Conservation (phyloP, 2,113 vertebrate genomes). For the Cyrtonyx montezumae region DNA sequence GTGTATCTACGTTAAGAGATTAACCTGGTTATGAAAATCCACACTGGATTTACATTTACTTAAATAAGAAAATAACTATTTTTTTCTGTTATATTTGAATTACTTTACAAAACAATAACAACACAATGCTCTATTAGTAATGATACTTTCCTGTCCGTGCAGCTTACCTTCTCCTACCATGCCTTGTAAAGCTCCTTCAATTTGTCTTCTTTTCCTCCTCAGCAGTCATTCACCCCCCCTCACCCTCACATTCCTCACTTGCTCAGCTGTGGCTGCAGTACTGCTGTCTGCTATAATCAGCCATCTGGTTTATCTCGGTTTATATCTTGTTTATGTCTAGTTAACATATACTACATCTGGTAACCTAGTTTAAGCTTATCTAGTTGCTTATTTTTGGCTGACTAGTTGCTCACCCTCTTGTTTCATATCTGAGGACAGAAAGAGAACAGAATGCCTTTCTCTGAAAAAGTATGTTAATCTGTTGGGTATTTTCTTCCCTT, state of each 20-base stretch:
- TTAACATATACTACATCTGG: not conserved
- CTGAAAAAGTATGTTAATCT: not conserved
- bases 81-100: not conserved
- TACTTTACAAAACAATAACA: not conserved
- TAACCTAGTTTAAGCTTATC: not conserved
- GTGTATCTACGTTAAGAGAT: not conserved
- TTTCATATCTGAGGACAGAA: not conserved
- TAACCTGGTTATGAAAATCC: not conserved
- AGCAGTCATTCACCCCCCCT: not conserved
- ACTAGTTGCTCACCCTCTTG: not conserved
- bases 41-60: not conserved
- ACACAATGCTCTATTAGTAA: not conserved
- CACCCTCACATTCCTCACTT: not conserved
- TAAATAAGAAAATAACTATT: not conserved
- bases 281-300: fast-evolving
- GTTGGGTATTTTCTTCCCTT: not conserved
- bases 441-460: not conserved
- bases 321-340: not conserved
- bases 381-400: not conserved
- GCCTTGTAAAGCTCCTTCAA: not conserved
- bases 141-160: not conserved
- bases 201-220: not conserved
- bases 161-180: not conserved
- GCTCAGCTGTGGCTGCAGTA: not conserved
- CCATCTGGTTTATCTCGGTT: not conserved